Evolutionary conservation across 2,113 vertebrate species (phyloP).

Genomic region (Apteryx mantelli): DNA sequence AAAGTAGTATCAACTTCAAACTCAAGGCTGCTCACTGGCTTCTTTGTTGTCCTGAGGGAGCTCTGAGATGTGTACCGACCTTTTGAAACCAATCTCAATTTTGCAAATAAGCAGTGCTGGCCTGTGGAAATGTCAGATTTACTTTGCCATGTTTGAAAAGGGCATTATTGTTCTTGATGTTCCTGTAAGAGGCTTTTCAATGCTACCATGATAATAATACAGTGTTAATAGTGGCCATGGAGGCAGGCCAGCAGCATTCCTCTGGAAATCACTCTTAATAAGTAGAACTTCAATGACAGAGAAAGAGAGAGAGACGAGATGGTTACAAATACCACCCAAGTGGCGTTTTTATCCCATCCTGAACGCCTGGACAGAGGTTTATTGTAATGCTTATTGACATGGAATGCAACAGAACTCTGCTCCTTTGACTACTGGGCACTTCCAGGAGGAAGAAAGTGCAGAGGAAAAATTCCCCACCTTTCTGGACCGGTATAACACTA

Average conservation of each 20-base stretch:
- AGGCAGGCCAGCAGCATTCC: neutral
- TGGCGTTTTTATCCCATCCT: neutral
- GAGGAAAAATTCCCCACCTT: neutral
- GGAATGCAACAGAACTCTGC: neutral
- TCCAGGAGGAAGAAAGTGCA: neutral
- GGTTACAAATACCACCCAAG: neutral
- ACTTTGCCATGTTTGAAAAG: neutral
- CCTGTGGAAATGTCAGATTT: slow-evolving; percentile 38
- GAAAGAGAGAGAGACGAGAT: neutral
- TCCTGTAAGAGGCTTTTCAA: neutral
- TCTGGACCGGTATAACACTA: neutral
- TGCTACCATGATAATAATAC: neutral
- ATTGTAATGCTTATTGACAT: neutral
- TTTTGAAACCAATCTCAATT: slow-evolving; percentile 18
- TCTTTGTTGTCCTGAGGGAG: neutral
- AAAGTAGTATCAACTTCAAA: neutral
- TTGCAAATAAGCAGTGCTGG: neutral
- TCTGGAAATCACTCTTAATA: neutral
- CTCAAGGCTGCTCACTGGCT: neutral
- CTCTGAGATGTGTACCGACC: neutral
- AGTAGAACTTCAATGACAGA: neutral
- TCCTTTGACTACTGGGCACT: neutral
- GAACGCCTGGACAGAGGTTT: neutral
- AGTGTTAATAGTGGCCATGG: neutral
- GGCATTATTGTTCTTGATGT: neutral